A percentile compares a stretch with the other conserved stretches of the same genome.
phyloP scores from a whole-genome alignment of 2,113 vertebrate species.

The Gobiocypris rarus region DNA sequence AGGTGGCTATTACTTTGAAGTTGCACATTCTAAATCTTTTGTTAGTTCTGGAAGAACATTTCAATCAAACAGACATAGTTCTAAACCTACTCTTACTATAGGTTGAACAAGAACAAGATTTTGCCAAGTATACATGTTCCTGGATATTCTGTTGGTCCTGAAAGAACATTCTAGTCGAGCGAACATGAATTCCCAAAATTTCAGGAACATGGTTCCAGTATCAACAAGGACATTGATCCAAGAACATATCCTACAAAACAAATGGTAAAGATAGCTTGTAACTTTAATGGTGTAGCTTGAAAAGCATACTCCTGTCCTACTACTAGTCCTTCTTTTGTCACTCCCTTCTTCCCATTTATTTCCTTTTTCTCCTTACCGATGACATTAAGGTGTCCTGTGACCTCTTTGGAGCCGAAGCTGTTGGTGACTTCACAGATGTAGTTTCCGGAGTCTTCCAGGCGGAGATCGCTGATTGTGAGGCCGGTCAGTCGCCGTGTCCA shows the following conservation, averaged over 20 bases:
- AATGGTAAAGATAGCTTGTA: too few species aligned
- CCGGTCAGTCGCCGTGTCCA: conserved; percentile 91
- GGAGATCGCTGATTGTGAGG: conserved; percentile 89
- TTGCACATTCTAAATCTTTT: background rate
- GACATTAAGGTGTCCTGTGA: conserved; percentile 89
- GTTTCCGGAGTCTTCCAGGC: conserved; percentile 92
- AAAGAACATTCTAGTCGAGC: background rate
- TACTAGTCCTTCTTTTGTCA: background rate
- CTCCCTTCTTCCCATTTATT: background rate
- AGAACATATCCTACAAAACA: background rate
- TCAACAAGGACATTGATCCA: background rate
- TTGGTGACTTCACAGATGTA: conserved; percentile 99
- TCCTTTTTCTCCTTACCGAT: conserved; percentile 80
- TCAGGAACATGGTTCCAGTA: background rate
- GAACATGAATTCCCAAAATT: background rate
- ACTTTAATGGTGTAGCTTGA: too few species aligned
- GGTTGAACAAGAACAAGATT: background rate
- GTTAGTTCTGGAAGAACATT: background rate
- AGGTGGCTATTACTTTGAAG: background rate
- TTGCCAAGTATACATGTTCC: background rate
- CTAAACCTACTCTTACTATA: background rate
- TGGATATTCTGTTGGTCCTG: background rate
- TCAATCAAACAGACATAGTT: background rate
- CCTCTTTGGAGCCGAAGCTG: conserved; percentile 95
- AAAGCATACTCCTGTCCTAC: background rate